Evolutionary conservation across 2,888 invertebrate genomes (phyloP).

Genomic region (Rhogogaster chlorosoma): DNA sequence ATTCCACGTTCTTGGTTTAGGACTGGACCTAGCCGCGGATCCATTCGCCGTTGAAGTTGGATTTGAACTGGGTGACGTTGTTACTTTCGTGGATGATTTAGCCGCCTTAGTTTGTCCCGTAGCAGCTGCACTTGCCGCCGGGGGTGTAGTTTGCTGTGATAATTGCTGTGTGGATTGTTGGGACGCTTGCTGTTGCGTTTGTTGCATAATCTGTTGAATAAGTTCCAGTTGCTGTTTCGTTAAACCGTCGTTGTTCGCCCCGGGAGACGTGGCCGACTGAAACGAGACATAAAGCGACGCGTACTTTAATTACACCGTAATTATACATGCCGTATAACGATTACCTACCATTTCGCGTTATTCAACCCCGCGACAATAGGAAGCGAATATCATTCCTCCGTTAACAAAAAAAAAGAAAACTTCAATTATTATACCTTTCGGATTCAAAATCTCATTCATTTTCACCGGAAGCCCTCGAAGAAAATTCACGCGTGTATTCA

Average conservation of each 20-base stretch:
- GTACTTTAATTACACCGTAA: constrained; percentile 11
- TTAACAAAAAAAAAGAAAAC: not conserved
- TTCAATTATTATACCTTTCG: not conserved
- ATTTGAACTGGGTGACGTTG: constrained; percentile 68
- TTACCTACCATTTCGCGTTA: constrained; percentile 2
- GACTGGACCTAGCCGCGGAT: constrained; percentile 72
- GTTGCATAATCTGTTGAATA: constrained; percentile 89
- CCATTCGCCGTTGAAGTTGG: constrained; percentile 53
- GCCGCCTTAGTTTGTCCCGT: constrained; percentile 76
- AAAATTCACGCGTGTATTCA: too few species aligned
- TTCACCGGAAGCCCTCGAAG: not conserved
- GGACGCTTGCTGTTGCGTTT: constrained; percentile 83
- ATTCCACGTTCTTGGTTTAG: constrained; percentile 81
- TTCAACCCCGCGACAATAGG: not conserved
- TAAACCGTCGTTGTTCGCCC: constrained; percentile 83
- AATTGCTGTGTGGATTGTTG: constrained; percentile 58
- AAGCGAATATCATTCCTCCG: not conserved
- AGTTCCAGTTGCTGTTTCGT: constrained; percentile 87
- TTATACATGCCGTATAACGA: not conserved
- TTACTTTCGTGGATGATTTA: constrained; percentile 75
- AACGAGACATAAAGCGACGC: constrained; percentile 48
- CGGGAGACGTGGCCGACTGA: constrained; percentile 76
- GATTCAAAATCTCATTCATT: not conserved
- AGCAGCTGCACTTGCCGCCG: constrained; percentile 60
- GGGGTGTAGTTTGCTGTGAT: constrained; percentile 65